Evolutionary conservation across 2,888 invertebrate genomes (phyloP).

Genomic region (Mellilla xanthometata): DNA sequence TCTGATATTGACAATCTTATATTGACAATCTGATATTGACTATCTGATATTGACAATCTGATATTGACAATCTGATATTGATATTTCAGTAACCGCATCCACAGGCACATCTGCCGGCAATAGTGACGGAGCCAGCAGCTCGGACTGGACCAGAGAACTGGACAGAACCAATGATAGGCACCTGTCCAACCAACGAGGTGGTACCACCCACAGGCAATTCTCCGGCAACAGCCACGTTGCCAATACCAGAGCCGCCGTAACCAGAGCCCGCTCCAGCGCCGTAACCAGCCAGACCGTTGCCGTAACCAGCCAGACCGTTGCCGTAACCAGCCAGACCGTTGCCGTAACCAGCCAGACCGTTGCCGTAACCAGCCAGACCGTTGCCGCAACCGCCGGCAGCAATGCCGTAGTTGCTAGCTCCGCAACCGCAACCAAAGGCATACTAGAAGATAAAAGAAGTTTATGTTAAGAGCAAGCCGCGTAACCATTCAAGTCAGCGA

Average conservation of each 20-base stretch:
- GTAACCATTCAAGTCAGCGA: too few species aligned
- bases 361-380: conserved; percentile 5
- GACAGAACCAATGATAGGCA: conserved; percentile 45
- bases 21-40: too few species aligned
- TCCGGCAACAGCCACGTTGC: background rate
- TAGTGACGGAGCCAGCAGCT: conserved; percentile 40
- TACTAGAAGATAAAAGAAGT: too few species aligned
- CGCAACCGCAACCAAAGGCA: background rate
- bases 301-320: too few species aligned
- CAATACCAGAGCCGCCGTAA: conserved; percentile 9
- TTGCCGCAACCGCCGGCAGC: background rate
- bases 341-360: background rate
- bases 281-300: too few species aligned
- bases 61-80: too few species aligned
- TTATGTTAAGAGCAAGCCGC: too few species aligned
- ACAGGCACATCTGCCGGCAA: conserved; percentile 29
- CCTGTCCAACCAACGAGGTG: conserved; percentile 38
- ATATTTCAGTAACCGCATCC: conserved; percentile 19
- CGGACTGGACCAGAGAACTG: conserved; percentile 40
- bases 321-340: background rate
- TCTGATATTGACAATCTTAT: too few species aligned
- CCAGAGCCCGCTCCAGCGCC: background rate
- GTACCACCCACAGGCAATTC: conserved; percentile 38
- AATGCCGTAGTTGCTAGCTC: background rate
- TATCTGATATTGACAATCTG: too few species aligned